Conservation (phyloP, 2,113 vertebrate genomes). For the Gobius niger region DNA sequence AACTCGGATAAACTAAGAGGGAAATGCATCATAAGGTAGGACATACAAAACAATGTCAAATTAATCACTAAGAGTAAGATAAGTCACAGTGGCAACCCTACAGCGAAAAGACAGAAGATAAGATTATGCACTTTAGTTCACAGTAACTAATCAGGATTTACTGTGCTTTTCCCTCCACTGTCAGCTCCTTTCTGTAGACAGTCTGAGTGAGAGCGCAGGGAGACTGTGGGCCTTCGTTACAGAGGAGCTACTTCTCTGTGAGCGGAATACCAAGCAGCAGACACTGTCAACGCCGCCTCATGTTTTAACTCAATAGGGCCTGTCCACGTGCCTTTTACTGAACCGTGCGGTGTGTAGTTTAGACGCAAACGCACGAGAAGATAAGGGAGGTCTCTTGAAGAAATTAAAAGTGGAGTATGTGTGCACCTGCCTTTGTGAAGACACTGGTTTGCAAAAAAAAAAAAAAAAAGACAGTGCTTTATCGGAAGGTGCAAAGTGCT, state of each 20-base stretch:
- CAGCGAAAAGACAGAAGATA: no score
- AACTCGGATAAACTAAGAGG: not conserved
- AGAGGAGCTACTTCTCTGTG: conserved; percentile 54
- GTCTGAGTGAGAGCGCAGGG: conserved; percentile 40
- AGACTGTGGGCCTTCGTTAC: conserved; percentile 55
- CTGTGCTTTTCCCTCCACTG: conserved; percentile 15
- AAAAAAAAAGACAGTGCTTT: conserved; percentile 29
- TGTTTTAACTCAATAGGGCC: conserved; percentile 30
- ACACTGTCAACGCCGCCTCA: conserved; percentile 47
- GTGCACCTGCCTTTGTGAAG: conserved; percentile 21
- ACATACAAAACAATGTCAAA: not conserved
- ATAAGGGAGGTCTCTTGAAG: not conserved
- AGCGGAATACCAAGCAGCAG: conserved; percentile 67
- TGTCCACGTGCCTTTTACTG: conserved; percentile 23
- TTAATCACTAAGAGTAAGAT: not conserved
- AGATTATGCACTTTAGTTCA: not conserved
- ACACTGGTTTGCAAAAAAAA: conserved; percentile 50
- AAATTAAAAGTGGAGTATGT: conserved; percentile 14
- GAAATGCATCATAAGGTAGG: not conserved
- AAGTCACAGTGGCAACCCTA: not conserved
- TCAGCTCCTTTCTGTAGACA: conserved; percentile 32
- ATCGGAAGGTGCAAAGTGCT: conserved; percentile 51
- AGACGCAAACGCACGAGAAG: conserved; percentile 3
- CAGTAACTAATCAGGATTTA: conserved; percentile 25
- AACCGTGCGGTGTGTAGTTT: conserved; percentile 8